Conservation (phyloP, 2,797 vertebrate species). For the Gorsachius magnificus region DNA sequence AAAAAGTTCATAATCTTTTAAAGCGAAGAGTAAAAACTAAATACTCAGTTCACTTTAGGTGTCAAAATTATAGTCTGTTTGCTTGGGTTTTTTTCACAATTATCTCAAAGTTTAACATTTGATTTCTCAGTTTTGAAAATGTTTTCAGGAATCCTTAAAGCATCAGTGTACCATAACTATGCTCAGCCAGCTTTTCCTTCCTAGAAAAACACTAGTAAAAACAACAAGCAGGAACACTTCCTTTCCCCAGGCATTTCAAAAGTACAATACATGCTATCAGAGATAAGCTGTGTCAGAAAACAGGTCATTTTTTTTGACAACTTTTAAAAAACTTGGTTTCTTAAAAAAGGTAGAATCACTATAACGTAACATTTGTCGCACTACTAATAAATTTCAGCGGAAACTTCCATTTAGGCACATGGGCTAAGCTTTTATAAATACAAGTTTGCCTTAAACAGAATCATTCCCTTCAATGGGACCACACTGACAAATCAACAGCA, state of each 20-base stretch:
- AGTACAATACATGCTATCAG: not conserved
- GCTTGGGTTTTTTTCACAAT: not conserved
- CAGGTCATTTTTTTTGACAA: accelerated
- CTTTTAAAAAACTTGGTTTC: not conserved
- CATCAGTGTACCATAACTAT: not conserved
- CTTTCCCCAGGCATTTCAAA: not conserved
- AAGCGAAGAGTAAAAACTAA: not conserved
- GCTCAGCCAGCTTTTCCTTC: not conserved
- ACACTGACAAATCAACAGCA: not conserved
- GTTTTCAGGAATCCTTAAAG: not conserved
- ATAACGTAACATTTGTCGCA: not conserved
- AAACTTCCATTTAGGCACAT: not conserved
- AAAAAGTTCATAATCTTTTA: not conserved
- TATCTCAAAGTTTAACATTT: not conserved
- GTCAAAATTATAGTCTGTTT: not conserved
- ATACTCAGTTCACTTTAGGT: not conserved
- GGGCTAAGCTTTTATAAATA: not conserved
- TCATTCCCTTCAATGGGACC: not conserved
- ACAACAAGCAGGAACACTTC: not conserved
- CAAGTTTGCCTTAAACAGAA: not conserved
- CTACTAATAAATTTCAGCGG: not conserved
- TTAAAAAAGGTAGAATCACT: not conserved
- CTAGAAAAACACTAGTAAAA: not conserved
- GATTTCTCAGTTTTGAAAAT: accelerated
- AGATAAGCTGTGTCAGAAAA: not conserved